Base-by-base conservation (phyloP, 2,797 vertebrate genomes). In the Tarsius wallacei region DNA sequence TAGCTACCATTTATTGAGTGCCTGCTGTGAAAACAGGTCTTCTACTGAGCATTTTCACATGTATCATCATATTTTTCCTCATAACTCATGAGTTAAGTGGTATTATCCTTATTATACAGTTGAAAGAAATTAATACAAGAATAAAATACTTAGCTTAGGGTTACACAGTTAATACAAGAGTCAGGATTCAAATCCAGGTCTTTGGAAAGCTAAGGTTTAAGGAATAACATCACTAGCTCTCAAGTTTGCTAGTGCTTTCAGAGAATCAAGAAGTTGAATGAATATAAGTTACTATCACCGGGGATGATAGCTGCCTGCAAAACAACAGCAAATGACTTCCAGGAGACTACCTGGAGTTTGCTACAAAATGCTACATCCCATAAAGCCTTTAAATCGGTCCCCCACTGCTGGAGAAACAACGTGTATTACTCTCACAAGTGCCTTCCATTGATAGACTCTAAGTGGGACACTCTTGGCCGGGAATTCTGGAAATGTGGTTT, bases 121-220 rank as follows among this genome's bases (percentile, higher is more conserved):
- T 78, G n/a, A 12, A 71, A 93, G 78, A 95, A n/a, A 49, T 22
- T n/a, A 78, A 49, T 14, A 95, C 47, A 87, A 77, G 33, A 96
- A 81, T 83, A 82, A 59, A 82, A 94, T 59, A n/a, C 36, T 59
- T 81, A 88, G 7, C 1, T 68, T 11, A 26, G 17, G 63, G 8
- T 47, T 85, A 49, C 7, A n/a, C 2, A 66, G 55, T 59, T 89
- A 85, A 61, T 26, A 64, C 28, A 53, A 63, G 68, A 85, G 22
- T 59, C 36, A 61, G 26, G 22, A 83, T 95, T 91, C 10, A 78
- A 36, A 93, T 59, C 16, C 15, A 77, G 49, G 26, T 78, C 76
- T 87, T 74, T 42, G 31, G 64, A n/a, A 90, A 81, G 49, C 47
- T 28, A 76, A 70, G 28, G 47, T 64, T 90, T 70, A 42, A 0